Base-by-base conservation (phyloP, 2,888 invertebrate species). In the Limnephilus lunatus region DNA sequence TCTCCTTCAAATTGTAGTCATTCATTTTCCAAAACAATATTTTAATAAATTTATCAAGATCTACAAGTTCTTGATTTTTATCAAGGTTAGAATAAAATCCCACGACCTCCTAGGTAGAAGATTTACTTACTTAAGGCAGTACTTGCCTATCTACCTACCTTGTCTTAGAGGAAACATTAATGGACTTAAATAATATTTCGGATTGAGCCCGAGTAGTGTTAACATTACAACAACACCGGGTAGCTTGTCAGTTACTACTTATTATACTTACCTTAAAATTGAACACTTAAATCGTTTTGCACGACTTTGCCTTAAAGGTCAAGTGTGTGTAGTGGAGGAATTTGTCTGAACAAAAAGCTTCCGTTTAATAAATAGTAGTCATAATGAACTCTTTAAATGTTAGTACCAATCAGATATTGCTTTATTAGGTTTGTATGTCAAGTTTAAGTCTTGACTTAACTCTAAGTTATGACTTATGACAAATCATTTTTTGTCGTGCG, bases 251-350 rank as follows among this genome's bases (percentile, higher is more conserved):
- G 25, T 32, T 68, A 53, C 31, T 68, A 53, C 31, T 44, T 30
- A 11, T 48, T 35, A 25, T 9, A 30, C 30, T 14, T 39, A 44
- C 30, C 86, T 31, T 53, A 53, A 87, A 85, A 68, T 80, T 35
- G 14, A 87, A 48, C 82, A 87, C 30, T 80, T 3, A 87, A 91
- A 91, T 80, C 87, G 82, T 90, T 82, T 90, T 83, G 48, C 82
- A 90, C 90, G 90, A 90, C 90, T 48, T 35, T 68, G 68, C n/a
- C 68, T 85, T 25, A 90, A 89, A 89, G 88, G 88, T 89, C 88
- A 80, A 32, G 14, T 53, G 9, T 30, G 80, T 80, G 32, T 87
- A 31, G 32, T 68, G 4, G 25, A 89, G 31, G 81, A 25, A 89
- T 31, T 53, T 53, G 15, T 31, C 7, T 68, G 53, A 87, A 87